Conservation (phyloP, 2,888 invertebrate species). For the Ligdia adustata region DNA sequence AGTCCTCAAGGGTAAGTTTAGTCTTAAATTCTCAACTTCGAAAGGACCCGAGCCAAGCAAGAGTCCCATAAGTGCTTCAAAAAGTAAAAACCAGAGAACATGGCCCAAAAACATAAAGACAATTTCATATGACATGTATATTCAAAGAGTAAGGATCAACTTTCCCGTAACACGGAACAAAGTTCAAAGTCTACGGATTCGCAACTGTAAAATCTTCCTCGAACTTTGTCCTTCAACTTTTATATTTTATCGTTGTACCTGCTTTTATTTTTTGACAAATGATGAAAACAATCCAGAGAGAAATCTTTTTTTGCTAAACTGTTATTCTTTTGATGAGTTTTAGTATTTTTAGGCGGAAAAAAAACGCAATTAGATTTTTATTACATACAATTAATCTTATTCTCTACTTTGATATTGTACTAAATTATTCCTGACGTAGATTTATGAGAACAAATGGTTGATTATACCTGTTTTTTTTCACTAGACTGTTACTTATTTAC, state of each 20-base stretch:
- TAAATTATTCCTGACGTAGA: slow-evolving; percentile 3
- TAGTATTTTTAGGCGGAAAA: slow-evolving; percentile 1
- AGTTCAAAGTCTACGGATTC: slow-evolving; percentile 7
- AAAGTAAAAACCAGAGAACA: slow-evolving; percentile 1
- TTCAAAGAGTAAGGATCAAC: neutral
- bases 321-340: slow-evolving; percentile 3
- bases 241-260: slow-evolving; percentile 2
- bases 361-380: neutral
- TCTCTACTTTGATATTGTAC: too few species aligned
- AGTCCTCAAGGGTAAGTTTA: too few species aligned
- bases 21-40: too few species aligned
- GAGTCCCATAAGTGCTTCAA: too few species aligned
- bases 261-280: slow-evolving; percentile 14
- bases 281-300: slow-evolving; percentile 10
- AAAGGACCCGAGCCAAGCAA: too few species aligned
- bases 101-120: neutral
- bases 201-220: slow-evolving; percentile 4
- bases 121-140: slow-evolving; percentile 10
- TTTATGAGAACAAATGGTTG: neutral
- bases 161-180: slow-evolving; percentile 5
- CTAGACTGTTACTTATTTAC: too few species aligned
- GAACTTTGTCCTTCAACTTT: slow-evolving; percentile 5
- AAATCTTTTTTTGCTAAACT: neutral
- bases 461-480: too few species aligned
- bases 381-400: slow-evolving; percentile 10